Percentiles rank a stretch among this genome's conserved stretches.
These are phyloP conservation scores for Chamaetylas fuelleborni DNA, from an alignment of 2,113 vertebrate species.

Conservation along the genomic window DNA sequence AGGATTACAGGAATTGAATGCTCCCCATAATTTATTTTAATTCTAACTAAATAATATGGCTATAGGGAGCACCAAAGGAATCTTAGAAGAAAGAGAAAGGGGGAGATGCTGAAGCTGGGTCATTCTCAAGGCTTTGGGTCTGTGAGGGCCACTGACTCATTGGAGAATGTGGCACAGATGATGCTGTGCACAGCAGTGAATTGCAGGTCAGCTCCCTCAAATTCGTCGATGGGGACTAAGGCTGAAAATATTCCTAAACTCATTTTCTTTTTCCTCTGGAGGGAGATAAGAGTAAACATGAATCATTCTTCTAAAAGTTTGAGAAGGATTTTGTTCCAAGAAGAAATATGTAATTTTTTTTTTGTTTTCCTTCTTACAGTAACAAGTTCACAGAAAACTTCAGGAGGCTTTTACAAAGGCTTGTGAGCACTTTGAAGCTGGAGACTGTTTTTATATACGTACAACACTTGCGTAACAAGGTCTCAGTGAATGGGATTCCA, in stretches of 20 bases:
- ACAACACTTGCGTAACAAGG: not conserved
- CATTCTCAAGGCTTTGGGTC: not conserved
- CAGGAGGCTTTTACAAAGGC: not conserved
- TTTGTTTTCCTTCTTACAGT: not conserved
- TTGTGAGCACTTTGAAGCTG: not conserved
- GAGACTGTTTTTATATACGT: not conserved
- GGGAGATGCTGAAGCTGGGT: not conserved
- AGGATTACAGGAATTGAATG: not conserved
- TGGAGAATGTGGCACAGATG: not conserved
- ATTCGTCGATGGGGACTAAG: not conserved
- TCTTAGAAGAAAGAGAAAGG: not conserved
- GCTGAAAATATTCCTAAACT: slow-evolving; percentile 10
- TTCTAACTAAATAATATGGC: not conserved
- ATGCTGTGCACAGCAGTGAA: not conserved
- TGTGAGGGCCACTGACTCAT: not conserved
- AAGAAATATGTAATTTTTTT: not conserved
- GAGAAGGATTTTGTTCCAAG: not conserved
- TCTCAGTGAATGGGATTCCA: slow-evolving; percentile 26
- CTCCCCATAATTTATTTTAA: not conserved
- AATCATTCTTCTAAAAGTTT: slow-evolving; percentile 15
- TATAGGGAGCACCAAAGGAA: not conserved
- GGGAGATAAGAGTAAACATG: slow-evolving; percentile 4
- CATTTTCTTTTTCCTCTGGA: slow-evolving; percentile 9
- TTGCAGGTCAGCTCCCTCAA: not conserved
- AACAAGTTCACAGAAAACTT: not conserved